A percentile compares a stretch with the other conserved stretches of the same genome.
Evolutionary conservation across 2,797 vertebrate species (phyloP).

Genomic region (Diceros bicornis): DNA sequence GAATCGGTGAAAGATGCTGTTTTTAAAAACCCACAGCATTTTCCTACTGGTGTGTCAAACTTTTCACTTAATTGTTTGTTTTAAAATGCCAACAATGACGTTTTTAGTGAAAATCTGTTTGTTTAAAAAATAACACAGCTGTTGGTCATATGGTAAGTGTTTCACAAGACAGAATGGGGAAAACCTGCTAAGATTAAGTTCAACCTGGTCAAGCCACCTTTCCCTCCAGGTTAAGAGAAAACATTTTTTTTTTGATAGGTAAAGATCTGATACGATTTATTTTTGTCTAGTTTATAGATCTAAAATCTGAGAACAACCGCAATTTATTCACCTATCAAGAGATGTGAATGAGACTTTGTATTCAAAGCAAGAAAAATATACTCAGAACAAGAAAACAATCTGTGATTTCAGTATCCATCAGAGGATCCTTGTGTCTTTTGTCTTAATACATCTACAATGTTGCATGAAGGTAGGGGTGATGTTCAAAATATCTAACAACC

Average conservation of each 20-base stretch:
- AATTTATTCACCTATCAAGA: background rate
- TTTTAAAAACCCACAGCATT: slow-evolving; percentile 70
- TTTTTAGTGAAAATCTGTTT: slow-evolving; percentile 79
- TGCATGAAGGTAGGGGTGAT: background rate
- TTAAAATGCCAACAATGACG: slow-evolving; percentile 78
- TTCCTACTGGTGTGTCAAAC: slow-evolving; percentile 77
- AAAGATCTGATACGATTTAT: slow-evolving; percentile 9
- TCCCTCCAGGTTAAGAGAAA: background rate
- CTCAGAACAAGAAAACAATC: background rate
- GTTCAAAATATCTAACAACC: background rate
- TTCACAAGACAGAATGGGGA: slow-evolving; percentile 53
- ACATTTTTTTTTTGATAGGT: background rate
- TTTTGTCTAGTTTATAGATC: background rate
- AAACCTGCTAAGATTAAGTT: slow-evolving; percentile 62
- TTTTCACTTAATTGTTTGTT: slow-evolving; percentile 85
- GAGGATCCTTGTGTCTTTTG: background rate
- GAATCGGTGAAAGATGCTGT: slow-evolving; percentile 47
- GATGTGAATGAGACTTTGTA: background rate
- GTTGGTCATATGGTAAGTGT: slow-evolving; percentile 80
- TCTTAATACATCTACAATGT: background rate
- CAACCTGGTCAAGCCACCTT: background rate
- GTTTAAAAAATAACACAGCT: slow-evolving; percentile 86
- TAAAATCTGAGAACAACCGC: slow-evolving; percentile 7
- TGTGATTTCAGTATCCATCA: background rate
- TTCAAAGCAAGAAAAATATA: slow-evolving; percentile 1